These are phyloP conservation scores for Athripsodes cinereus DNA, from an alignment of 2,888 invertebrate species.

Conservation along the genomic window DNA sequence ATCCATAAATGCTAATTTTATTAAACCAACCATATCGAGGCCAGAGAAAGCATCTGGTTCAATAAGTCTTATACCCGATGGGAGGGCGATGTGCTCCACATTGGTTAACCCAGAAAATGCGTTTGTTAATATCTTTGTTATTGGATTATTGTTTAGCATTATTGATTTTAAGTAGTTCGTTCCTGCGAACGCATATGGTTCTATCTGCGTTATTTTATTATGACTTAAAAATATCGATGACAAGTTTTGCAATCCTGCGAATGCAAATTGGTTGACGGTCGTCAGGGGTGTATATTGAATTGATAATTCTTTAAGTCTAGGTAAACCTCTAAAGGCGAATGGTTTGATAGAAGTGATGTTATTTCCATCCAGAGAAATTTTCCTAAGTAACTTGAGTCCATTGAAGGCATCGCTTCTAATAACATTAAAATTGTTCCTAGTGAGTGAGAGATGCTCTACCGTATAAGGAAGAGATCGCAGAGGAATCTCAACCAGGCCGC, in stretches of 20 bases:
- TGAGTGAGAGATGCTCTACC: conserved; percentile 79
- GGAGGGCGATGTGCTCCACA: conserved; percentile 76
- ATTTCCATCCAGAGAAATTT: conserved; percentile 81
- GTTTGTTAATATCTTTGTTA: conserved; percentile 71
- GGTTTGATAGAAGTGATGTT: conserved; percentile 77
- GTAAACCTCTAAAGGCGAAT: conserved; percentile 80
- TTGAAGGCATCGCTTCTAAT: conserved; percentile 79
- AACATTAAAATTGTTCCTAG: conserved; percentile 76
- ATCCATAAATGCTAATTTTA: conserved; percentile 82
- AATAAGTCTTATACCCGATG: conserved; percentile 69
- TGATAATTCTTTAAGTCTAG: conserved; percentile 69
- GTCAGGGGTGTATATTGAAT: conserved; percentile 82
- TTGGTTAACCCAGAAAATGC: conserved; percentile 81
- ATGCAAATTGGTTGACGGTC: conserved; percentile 75
- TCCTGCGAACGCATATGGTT: conserved; percentile 79
- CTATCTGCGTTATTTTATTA: conserved; percentile 64
- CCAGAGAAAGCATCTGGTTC: conserved; percentile 78
- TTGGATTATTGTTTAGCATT: conserved; percentile 77
- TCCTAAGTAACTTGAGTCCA: conserved; percentile 71
- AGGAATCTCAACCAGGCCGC: conserved; percentile 74
- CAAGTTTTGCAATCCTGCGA: conserved; percentile 78
- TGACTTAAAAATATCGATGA: conserved; percentile 63
- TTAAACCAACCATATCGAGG: conserved; percentile 71
- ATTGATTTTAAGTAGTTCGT: conserved; percentile 78
- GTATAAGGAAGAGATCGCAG: conserved; percentile 65